Evolutionary conservation across 2,797 vertebrate genomes (phyloP).

Genomic region (Protosalanx chinensis): DNA sequence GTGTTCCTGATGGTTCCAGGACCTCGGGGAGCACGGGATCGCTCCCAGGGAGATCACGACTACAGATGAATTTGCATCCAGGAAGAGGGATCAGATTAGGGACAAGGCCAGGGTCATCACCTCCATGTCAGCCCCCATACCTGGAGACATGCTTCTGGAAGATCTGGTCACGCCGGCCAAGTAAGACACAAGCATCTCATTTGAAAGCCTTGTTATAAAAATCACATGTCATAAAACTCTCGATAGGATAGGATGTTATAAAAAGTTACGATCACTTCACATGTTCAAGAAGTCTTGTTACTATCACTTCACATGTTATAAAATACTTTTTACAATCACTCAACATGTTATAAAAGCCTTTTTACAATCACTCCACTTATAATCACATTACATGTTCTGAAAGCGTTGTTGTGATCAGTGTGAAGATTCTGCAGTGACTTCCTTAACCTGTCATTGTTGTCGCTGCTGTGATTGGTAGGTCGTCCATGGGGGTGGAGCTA

Average conservation of each 20-base stretch:
- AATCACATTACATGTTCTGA: too few relatives aligned
- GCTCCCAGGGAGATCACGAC: slow-evolving; percentile 87
- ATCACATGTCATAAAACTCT: too few relatives aligned
- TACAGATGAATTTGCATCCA: slow-evolving; percentile 85
- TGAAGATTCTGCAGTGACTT: background rate
- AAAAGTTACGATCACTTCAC: too few relatives aligned
- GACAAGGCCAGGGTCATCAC: slow-evolving; percentile 83
- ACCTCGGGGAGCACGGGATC: slow-evolving; percentile 92
- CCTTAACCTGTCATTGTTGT: background rate
- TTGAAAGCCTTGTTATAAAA: too few relatives aligned
- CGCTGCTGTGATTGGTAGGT: slow-evolving; percentile 62
- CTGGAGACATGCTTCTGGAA: slow-evolving; percentile 85
- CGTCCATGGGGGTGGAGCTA: slow-evolving; percentile 86
- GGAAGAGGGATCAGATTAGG: slow-evolving; percentile 73
- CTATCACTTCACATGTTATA: too few relatives aligned
- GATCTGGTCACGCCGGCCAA: slow-evolving; percentile 85
- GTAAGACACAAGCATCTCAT: slow-evolving; percentile 58
- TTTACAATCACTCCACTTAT: too few relatives aligned
- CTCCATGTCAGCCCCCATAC: slow-evolving; percentile 79
- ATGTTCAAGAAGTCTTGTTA: too few relatives aligned
- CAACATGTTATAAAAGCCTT: too few relatives aligned
- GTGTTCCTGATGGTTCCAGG: slow-evolving; percentile 62
- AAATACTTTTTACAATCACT: too few relatives aligned
- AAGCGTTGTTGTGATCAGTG: too few relatives aligned
- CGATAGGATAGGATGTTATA: too few relatives aligned